Evolutionary conservation across 2,888 invertebrate genomes (phyloP).

Genomic region (Drosophila atripex): DNA sequence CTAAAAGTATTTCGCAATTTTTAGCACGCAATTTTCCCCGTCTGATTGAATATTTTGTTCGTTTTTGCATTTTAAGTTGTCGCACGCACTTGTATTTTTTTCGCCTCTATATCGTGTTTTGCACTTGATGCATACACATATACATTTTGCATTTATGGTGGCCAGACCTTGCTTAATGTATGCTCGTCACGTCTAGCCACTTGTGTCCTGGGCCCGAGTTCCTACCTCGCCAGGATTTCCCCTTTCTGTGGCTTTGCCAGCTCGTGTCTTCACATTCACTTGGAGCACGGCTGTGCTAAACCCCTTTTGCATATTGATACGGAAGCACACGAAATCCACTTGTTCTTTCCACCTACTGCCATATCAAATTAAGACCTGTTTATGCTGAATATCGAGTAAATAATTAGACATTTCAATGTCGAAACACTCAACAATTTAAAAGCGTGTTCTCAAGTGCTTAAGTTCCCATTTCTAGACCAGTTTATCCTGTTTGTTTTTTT

Average conservation of each 20-base stretch:
- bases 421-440: not conserved
- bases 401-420: not conserved
- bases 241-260: slow-evolving; percentile 9
- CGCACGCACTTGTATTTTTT: slow-evolving; percentile 55
- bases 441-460: slow-evolving; percentile 44
- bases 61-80: slow-evolving; percentile 51
- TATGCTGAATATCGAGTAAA: slow-evolving; percentile 29
- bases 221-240: slow-evolving; percentile 28
- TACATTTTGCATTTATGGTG: slow-evolving; percentile 72
- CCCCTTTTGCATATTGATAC: slow-evolving; percentile 74
- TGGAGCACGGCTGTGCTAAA: slow-evolving; percentile 55
- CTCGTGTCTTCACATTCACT: slow-evolving; percentile 70
- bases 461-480: slow-evolving; percentile 44
- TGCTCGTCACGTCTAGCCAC: slow-evolving; percentile 80
- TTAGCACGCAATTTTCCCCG: slow-evolving; percentile 39
- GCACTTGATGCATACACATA: slow-evolving; percentile 62
- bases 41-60: slow-evolving; percentile 70
- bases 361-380: slow-evolving; percentile 60
- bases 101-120: slow-evolving; percentile 51
- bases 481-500: slow-evolving; percentile 19
- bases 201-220: slow-evolving; percentile 62
- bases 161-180: slow-evolving; percentile 68
- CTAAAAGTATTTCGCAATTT: slow-evolving; percentile 25
- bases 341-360: slow-evolving; percentile 9
- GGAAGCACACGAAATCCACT: slow-evolving; percentile 51